phyloP scores from a whole-genome alignment of 2,113 vertebrate species.

The Oncorhynchus gorbuscha region DNA sequence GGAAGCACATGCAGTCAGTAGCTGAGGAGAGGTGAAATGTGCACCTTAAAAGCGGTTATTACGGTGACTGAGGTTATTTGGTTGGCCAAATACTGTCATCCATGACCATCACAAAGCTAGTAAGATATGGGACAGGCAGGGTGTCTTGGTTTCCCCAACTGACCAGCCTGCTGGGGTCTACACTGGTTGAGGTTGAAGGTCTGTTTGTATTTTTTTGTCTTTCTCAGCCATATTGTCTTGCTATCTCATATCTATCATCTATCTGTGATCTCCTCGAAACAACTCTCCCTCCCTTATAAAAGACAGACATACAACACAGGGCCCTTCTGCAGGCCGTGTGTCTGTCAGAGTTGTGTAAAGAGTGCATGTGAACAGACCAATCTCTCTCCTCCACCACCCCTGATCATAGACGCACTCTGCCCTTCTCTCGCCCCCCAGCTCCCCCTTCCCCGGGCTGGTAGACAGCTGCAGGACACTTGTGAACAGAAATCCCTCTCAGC shows the following conservation, averaged over 20 bases:
- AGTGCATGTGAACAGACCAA: conserved; percentile 27
- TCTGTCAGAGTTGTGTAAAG: conserved; percentile 26
- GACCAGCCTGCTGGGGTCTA: conserved; percentile 27
- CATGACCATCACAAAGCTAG: no score
- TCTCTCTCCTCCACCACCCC: neutral
- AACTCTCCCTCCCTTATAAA: neutral
- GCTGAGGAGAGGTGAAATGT: no score
- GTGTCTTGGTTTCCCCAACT: conserved; percentile 47
- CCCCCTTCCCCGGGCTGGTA: conserved; percentile 24
- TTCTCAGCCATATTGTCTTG: neutral
- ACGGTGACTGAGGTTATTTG: no score
- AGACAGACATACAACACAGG: neutral
- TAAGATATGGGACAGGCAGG: conserved; percentile 26
- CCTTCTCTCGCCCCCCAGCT: conserved; percentile 29
- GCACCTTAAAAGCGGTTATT: no score
- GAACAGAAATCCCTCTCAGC: conserved; percentile 62
- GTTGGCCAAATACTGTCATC: no score
- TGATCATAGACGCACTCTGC: conserved; percentile 30
- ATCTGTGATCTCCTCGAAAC: neutral
- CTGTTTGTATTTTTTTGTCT: conserved; percentile 43
- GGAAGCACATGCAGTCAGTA: no score
- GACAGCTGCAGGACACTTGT: conserved; percentile 49
- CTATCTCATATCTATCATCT: no score
- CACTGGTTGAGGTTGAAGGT: neutral
- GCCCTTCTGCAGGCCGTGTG: neutral